Evolutionary conservation across 2,888 invertebrate species (phyloP), one percentile per base, ranked within the genome.

Genomic region (Epistrophella euchroma): DNA sequence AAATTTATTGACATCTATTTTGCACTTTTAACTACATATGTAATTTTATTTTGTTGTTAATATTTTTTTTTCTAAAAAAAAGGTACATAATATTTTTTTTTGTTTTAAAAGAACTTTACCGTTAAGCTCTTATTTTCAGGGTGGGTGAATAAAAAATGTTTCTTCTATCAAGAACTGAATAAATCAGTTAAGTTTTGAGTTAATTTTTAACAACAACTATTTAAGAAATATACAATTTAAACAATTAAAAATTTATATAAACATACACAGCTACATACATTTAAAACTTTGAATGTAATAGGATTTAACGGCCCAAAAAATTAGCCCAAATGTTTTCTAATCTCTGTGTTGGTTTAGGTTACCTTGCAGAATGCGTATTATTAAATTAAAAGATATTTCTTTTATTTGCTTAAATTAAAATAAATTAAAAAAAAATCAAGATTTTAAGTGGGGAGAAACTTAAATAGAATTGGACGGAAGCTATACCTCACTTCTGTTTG

Each of bases 401-500:
- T n/a, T 45, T 45, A 10, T 45, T 45, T 45, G 45, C 17, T 45
- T 47, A 19, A 47, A 28, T 52, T 56, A 71, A 75, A 35, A 64
- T 56, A 72, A 64, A 37, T 66, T 5, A 43, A 43, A n/a, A 37
- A 28, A 22, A 22, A 19, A 55, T n/a, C 28, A n/a, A 32, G 9
- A 3, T 10, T 55, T 28, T 4, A 62, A 43, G 11, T 45, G 11
- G n/a, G 28, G 15, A 45, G 15, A 60, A 70, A 83, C 68, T 52
- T 75, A 70, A 56, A 79, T 22, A 55, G 37, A 77, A 55, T 70
- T 85, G 85, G 85, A 85, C 85, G 85, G 85, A 85, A 85, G 81
- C 66, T 76, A 52, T 56, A 56, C 40, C 80, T 81, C 77, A 81
- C 70, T 80, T 85, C 79, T 80, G 79, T 62, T 22, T 62, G 40